A percentile compares a stretch with the other conserved stretches of the same genome.
Conservation (phyloP, 2,888 invertebrate species). For the Nasonovia ribisnigri region DNA sequence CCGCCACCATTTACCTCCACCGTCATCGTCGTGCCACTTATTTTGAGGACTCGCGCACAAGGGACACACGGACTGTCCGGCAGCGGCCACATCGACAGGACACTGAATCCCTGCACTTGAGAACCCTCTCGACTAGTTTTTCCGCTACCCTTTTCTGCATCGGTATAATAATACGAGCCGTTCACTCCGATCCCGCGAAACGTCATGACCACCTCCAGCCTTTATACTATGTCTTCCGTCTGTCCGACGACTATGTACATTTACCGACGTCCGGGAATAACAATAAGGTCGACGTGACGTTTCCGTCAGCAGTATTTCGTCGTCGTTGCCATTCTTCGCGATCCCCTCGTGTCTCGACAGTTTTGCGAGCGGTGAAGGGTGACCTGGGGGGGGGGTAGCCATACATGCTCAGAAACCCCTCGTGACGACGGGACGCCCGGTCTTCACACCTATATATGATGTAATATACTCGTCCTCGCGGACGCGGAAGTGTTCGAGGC, state of each 20-base stretch:
- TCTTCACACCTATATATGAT: background rate
- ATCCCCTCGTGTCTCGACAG: background rate
- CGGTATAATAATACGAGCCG: background rate
- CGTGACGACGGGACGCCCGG: background rate
- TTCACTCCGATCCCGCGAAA: background rate
- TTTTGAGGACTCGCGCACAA: background rate
- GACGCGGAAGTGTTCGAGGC: background rate
- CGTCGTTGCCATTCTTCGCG: background rate
- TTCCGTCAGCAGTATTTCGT: background rate
- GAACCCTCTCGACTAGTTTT: background rate
- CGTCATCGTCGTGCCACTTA: background rate
- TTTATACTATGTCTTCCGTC: background rate
- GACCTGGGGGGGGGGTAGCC: background rate
- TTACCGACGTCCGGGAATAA: background rate
- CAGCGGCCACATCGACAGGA: background rate
- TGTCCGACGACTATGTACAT: background rate
- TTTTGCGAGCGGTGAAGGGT: background rate
- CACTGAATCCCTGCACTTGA: background rate
- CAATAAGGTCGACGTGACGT: background rate
- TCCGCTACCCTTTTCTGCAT: background rate
- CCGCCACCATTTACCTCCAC: background rate
- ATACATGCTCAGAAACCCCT: background rate
- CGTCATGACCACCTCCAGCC: background rate
- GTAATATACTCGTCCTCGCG: background rate
- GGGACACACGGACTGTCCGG: background rate